A percentile compares a stretch with the other conserved stretches of the same genome.
Conservation (phyloP, 2,797 vertebrate genomes). For the Hozukius guyotensis region DNA sequence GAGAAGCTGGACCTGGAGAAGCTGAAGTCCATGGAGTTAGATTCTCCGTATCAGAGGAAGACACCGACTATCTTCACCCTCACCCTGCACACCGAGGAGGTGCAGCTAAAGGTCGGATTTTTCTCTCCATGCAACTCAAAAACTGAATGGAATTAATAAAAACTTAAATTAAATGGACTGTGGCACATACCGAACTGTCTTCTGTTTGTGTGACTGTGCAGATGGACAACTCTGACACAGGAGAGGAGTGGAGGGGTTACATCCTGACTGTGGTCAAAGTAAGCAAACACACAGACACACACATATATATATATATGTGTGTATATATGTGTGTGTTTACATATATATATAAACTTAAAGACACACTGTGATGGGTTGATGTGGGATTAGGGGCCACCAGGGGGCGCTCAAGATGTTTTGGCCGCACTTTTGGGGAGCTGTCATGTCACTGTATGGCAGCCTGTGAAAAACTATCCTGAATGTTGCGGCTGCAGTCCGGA, state of each 20-base stretch:
- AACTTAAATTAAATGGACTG: background rate
- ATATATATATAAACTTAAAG: background rate
- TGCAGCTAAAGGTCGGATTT: constrained; percentile 71
- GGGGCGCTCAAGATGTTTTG: too few species aligned
- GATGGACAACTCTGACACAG: constrained; percentile 65
- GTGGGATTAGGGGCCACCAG: background rate
- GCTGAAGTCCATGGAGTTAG: constrained; percentile 53
- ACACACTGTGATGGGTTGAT: background rate
- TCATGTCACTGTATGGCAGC: rapidly evolving
- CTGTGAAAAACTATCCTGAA: too few species aligned
- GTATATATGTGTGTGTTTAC: too few species aligned
- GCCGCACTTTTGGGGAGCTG: too few species aligned
- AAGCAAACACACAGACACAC: constrained; percentile 12
- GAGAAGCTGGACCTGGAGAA: constrained; percentile 71
- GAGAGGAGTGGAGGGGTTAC: constrained; percentile 74
- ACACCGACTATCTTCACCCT: constrained; percentile 58
- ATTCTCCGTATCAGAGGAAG: constrained; percentile 18
- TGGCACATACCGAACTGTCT: background rate
- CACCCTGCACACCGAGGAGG: constrained; percentile 28
- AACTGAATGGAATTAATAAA: background rate
- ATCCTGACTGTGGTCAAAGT: constrained; percentile 76
- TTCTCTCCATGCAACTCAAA: background rate
- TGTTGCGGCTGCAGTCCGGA: too few species aligned
- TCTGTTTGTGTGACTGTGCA: constrained; percentile 20
- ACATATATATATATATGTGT: background rate